phyloP scores from a whole-genome alignment of 2,888 invertebrate genomes.

The Heliconius erato region DNA sequence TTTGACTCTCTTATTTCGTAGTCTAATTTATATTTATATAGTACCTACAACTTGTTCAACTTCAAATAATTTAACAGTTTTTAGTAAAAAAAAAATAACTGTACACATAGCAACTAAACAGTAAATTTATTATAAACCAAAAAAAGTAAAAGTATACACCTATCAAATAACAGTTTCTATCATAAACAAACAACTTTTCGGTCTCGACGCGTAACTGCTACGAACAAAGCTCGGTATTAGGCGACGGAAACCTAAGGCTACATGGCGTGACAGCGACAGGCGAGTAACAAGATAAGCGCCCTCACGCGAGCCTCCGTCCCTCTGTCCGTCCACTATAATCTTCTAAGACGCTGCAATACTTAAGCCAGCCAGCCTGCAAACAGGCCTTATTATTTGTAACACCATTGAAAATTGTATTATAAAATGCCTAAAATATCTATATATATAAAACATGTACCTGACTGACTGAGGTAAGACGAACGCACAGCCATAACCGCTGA shows the following conservation, averaged over 20 bases:
- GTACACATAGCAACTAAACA: too few relatives aligned
- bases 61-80: too few relatives aligned
- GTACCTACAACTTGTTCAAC: too few relatives aligned
- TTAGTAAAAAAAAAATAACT: too few relatives aligned
- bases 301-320: slow-evolving; percentile 53
- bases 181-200: slow-evolving; percentile 34
- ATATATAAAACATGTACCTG: too few relatives aligned
- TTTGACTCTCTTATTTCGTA: background rate
- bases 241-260: slow-evolving; percentile 62
- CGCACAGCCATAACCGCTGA: too few relatives aligned
- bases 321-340: slow-evolving; percentile 61
- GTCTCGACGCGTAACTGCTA: slow-evolving; percentile 48
- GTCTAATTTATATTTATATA: too few relatives aligned
- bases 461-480: too few relatives aligned
- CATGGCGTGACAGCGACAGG: slow-evolving; percentile 69
- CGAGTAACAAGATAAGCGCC: slow-evolving; percentile 76
- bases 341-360: slow-evolving; percentile 56
- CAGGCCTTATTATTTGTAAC: background rate
- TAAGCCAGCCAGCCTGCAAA: slow-evolving; percentile 41
- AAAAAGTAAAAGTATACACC: background rate
- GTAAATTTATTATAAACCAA: background rate
- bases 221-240: slow-evolving; percentile 66
- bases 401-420: background rate
- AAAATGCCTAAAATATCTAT: background rate
- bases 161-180: background rate